Base-by-base conservation (phyloP, 1,140 invertebrate species). In the Leptopilina boulardi region DNA sequence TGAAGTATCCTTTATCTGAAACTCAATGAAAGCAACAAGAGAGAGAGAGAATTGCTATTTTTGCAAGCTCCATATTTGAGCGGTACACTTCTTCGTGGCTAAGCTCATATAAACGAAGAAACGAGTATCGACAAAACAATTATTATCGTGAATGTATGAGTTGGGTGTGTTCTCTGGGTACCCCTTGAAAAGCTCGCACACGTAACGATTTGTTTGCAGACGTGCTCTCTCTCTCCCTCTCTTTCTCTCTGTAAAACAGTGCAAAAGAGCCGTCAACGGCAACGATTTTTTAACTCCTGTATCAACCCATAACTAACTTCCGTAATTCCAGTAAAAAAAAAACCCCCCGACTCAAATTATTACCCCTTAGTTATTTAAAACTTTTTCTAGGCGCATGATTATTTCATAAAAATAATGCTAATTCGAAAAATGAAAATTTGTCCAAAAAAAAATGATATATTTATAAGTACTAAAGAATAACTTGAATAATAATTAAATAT, bases 51-150 rank as follows among this genome's bases (percentile, higher is more conserved):
- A 66, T 30, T 66, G 59, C 26, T 66, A 66, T 66, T 66, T 66
- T 66, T 66, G 11, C 15, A 30, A 30, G 23, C n/a, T 66, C 11
- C 26, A 66, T 66, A n/a, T 51, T 51, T 66, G 56, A 56, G 54
- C 6, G 19, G 3, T 23, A 21, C n/a, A 26, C 11, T 66, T 66
- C 56, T 26, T 66, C 56, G 56, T 66, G 21, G 30, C 18, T 71
- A 47, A 78, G 72, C 59, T 81, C 80, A 72, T 74, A n/a, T n/a
- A 77, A 66, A 79, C 59, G 51, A 79, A 77, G 77, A 42, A 75
- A 71, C 18, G 70, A 77, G 47, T 81, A 81, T 81, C 73, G 80
- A 82, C 77, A 71, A 82, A 82, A 82, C 80, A 82, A 79, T 82
- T 82, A 82, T 79, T 79, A 82, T 75, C 77, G 74, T 78, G 77